Evolutionary conservation across 2,888 invertebrate genomes (phyloP), one percentile per base, ranked within the genome.

Genomic region (Tolmerus cingulatus): DNA sequence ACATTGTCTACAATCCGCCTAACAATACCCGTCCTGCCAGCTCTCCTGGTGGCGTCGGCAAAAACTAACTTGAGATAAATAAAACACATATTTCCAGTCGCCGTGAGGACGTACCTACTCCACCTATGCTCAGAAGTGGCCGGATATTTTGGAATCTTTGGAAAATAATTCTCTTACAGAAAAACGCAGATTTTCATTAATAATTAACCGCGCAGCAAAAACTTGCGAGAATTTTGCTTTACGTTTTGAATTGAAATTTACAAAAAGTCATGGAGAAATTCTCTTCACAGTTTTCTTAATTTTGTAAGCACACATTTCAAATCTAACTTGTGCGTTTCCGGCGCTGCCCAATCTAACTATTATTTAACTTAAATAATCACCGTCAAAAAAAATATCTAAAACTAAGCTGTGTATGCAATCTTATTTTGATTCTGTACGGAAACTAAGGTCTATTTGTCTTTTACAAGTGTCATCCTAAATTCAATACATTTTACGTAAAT

Each of bases 1-100:
- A 81, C 81, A 81, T 81, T 55, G 81, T 81, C 55, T 51, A 30
- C 81, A 81, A 55, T 55, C 55, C 81, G 30, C 43, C 37, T 27
- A 43, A 79, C 79, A 79, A 79, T 77, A 77, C 30, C 7, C n/a
- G 51, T 16, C 16, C n/a, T 51, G 16, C 51, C 16, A 19, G n/a
- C 51, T 51, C 51, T n/a, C 51, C 51, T 1, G 51, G 51, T 7
- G n/a, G 19, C 19, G 1, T 51, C 1, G 51, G 7, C 51, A 51
- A 51, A 51, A 51, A 51, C 5, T 16, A 51, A 51, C n/a, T n/a
- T 51, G 51, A 51, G 19, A 51, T 51, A 4, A 4, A 34, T 51
- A 4, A 4, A 34, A 34, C 34, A 34, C 34, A 51, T 51, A 51
- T 51, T 51, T 51, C 16, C 51, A 51, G 51, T 16, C 51, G n/a